These are phyloP conservation scores for Sarcophaga subvicina DNA, from an alignment of 2,888 invertebrate genomes.

Conservation along the genomic window DNA sequence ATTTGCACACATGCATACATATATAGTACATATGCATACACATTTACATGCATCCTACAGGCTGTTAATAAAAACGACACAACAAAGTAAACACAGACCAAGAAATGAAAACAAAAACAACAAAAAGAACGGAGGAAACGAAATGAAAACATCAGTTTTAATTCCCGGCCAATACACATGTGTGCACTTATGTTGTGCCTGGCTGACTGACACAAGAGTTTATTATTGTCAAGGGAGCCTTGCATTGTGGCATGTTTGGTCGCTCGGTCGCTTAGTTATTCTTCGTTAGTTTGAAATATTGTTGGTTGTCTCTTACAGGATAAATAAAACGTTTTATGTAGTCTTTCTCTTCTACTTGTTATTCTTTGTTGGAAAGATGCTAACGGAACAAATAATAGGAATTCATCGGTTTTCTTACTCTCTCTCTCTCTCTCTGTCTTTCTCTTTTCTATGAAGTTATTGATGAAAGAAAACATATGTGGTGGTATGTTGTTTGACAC, in stretches of 20 bases:
- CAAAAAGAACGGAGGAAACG: not conserved
- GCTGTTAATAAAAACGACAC: conserved; percentile 39
- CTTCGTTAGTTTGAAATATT: not conserved
- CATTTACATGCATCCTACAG: not conserved
- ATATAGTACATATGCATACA: not conserved
- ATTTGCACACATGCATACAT: not conserved
- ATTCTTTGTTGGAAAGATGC: not conserved
- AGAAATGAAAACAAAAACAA: conserved; percentile 7
- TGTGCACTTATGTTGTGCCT: not conserved
- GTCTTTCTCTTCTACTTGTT: not conserved
- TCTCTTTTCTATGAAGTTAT: too few species aligned
- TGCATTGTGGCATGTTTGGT: conserved; percentile 3
- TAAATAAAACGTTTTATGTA: not conserved
- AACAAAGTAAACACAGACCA: conserved; percentile 30
- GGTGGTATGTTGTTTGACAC: too few species aligned
- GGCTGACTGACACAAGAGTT: conserved; percentile 13
- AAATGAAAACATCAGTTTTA: conserved; percentile 8
- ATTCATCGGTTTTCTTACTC: not conserved
- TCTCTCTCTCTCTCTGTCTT: too few species aligned
- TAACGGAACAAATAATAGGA: not conserved
- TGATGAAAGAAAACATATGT: too few species aligned
- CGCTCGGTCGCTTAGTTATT: not conserved
- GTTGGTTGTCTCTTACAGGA: conserved; percentile 11
- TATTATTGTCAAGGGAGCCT: conserved; percentile 47
- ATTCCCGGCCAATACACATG: conserved; percentile 30